A percentile compares a stretch with the other conserved stretches of the same genome.
Conservation (phyloP, 2,797 vertebrate genomes). For the Diceros bicornis region DNA sequence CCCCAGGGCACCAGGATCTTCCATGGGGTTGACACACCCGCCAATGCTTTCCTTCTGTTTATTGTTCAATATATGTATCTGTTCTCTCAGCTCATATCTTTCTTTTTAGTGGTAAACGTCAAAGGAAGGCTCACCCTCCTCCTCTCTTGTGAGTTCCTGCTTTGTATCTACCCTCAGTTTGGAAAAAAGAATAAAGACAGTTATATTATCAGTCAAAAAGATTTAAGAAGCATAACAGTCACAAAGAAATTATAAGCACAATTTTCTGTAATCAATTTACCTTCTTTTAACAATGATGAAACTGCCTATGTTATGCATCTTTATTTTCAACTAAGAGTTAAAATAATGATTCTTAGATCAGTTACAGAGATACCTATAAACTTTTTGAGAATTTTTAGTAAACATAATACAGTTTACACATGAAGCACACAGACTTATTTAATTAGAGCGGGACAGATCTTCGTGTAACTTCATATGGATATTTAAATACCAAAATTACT, state of each 20-base stretch:
- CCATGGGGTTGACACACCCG: rapidly evolving
- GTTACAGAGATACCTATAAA: background rate
- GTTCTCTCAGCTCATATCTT: background rate
- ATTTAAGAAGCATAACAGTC: background rate
- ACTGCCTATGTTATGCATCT: background rate
- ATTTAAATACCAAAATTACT: slow-evolving; percentile 17
- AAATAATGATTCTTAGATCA: slow-evolving; percentile 43
- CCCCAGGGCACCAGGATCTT: background rate
- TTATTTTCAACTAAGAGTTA: slow-evolving; percentile 65
- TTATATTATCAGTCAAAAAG: background rate
- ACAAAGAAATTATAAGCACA: slow-evolving; percentile 7
- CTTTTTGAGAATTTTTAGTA: slow-evolving; percentile 42
- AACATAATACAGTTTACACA: background rate
- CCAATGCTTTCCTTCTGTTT: background rate
- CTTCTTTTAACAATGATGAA: background rate
- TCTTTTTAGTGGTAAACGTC: slow-evolving; percentile 16
- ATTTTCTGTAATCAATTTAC: background rate
- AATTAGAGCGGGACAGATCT: background rate
- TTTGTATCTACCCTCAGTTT: background rate
- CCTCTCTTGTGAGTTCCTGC: background rate
- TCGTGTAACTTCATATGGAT: background rate
- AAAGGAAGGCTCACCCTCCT: background rate
- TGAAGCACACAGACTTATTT: background rate
- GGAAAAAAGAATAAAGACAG: background rate
- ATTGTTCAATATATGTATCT: background rate